phyloP scores from a whole-genome alignment of 2,888 invertebrate genomes.

The Drosophila macrospina region DNA sequence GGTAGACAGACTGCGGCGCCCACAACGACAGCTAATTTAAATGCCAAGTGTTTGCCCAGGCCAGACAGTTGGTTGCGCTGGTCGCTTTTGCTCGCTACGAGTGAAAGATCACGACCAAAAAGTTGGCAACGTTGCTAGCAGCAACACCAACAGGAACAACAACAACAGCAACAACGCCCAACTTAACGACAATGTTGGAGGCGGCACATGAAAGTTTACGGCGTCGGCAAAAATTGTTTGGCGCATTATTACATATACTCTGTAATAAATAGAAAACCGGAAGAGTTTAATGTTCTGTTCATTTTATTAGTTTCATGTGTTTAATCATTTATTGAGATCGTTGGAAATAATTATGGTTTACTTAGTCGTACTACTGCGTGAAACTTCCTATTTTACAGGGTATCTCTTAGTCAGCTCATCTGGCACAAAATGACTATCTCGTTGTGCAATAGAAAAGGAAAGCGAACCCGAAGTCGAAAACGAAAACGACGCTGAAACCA shows the following conservation, averaged over 20 bases:
- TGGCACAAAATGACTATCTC: conserved; percentile 11
- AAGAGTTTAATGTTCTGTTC: not conserved
- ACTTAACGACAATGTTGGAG: conserved; percentile 58
- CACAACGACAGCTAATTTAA: conserved; percentile 75
- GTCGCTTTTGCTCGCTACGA: conserved; percentile 54
- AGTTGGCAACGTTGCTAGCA: conserved; percentile 60
- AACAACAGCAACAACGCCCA: conserved; percentile 31
- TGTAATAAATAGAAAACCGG: not conserved
- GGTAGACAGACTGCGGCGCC: conserved; percentile 61
- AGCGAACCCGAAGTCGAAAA: conserved; percentile 46
- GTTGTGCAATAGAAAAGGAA: conserved; percentile 56
- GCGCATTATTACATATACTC: conserved; percentile 58
- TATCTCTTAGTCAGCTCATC: conserved; percentile 11
- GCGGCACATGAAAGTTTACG: conserved; percentile 79
- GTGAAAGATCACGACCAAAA: conserved; percentile 81
- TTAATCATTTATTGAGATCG: too few relatives aligned
- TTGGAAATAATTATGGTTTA: too few relatives aligned
- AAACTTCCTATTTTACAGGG: conserved; percentile 4
- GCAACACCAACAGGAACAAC: conserved; percentile 25
- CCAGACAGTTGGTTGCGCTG: conserved; percentile 52
- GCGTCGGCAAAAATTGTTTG: conserved; percentile 72
- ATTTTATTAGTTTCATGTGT: not conserved
- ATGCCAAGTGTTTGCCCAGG: conserved; percentile 66
- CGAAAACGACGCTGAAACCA: conserved; percentile 39
- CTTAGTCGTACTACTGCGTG: too few relatives aligned